Evolutionary conservation across 2,888 invertebrate genomes (phyloP).

Genomic region (Hirtodrosophila confusa): DNA sequence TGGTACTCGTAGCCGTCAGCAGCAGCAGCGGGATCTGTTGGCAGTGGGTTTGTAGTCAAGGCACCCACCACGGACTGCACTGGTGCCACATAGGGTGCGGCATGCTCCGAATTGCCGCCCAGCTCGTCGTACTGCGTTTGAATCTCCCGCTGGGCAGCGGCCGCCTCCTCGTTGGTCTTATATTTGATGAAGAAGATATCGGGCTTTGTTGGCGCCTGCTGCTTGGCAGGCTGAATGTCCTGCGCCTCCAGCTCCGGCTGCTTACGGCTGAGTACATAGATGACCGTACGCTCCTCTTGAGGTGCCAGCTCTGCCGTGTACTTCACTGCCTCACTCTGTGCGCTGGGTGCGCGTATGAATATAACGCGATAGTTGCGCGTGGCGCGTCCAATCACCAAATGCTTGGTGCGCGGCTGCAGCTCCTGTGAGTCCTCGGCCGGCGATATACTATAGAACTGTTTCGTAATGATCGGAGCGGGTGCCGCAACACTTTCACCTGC

Average conservation of each 20-base stretch:
- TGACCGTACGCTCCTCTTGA: constrained; percentile 83
- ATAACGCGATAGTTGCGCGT: constrained; percentile 83
- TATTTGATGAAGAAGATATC: constrained; percentile 84
- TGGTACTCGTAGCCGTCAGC: constrained; percentile 78
- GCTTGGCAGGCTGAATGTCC: constrained; percentile 77
- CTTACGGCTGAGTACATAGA: constrained; percentile 83
- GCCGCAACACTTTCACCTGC: constrained; percentile 15
- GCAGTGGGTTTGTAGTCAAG: constrained; percentile 42
- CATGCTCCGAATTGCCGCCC: constrained; percentile 80
- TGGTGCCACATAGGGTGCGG: constrained; percentile 79
- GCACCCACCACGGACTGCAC: constrained; percentile 80
- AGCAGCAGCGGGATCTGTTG: constrained; percentile 26
- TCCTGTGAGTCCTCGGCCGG: constrained; percentile 82
- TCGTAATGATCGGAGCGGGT: constrained; percentile 77
- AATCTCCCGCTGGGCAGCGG: constrained; percentile 81
- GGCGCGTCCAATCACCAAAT: constrained; percentile 80
- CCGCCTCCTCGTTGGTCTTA: constrained; percentile 82
- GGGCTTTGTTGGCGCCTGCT: constrained; percentile 73
- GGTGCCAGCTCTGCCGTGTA: constrained; percentile 81
- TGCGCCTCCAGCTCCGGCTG: constrained; percentile 74
- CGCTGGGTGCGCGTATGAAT: constrained; percentile 82
- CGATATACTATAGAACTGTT: constrained; percentile 82
- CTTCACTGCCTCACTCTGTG: constrained; percentile 56
- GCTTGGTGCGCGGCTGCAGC: constrained; percentile 57
- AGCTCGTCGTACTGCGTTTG: constrained; percentile 82